phyloP scores from a whole-genome alignment of 2,113 vertebrate species.

The Galbula dea region DNA sequence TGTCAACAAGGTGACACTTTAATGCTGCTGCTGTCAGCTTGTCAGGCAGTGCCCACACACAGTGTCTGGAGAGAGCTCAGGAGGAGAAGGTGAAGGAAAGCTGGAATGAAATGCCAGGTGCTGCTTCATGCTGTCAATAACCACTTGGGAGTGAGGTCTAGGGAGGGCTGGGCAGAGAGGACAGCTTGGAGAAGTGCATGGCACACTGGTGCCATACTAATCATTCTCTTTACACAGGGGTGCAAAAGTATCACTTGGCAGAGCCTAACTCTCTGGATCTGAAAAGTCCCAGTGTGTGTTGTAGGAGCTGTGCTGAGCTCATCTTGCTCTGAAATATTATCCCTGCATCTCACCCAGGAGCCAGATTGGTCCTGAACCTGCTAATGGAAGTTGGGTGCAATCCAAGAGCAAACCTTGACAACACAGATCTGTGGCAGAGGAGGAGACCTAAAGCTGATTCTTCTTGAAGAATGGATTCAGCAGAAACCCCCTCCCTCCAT shows the following conservation, averaged over 20 bases:
- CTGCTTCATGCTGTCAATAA: fast-evolving
- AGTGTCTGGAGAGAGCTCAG: fast-evolving
- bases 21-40: not conserved
- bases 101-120: fast-evolving
- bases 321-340: not conserved
- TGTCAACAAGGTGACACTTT: not conserved
- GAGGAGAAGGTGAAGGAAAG: not conserved
- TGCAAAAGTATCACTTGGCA: not conserved
- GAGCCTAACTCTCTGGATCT: not conserved
- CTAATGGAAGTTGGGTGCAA: not conserved
- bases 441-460: not conserved
- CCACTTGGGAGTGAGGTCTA: not conserved
- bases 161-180: not conserved
- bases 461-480: not conserved
- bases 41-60: not conserved
- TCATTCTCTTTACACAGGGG: not conserved
- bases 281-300: fast-evolving
- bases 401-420: not conserved
- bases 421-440: fast-evolving
- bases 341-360: not conserved
- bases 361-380: not conserved
- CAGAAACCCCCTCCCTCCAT: not conserved
- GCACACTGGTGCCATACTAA: fast-evolving
- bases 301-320: not conserved
- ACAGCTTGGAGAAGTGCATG: not conserved